These are phyloP conservation scores for Pseudomyrmex flavicornis DNA, from an alignment of 1,140 invertebrate genomes.

Conservation along the genomic window DNA sequence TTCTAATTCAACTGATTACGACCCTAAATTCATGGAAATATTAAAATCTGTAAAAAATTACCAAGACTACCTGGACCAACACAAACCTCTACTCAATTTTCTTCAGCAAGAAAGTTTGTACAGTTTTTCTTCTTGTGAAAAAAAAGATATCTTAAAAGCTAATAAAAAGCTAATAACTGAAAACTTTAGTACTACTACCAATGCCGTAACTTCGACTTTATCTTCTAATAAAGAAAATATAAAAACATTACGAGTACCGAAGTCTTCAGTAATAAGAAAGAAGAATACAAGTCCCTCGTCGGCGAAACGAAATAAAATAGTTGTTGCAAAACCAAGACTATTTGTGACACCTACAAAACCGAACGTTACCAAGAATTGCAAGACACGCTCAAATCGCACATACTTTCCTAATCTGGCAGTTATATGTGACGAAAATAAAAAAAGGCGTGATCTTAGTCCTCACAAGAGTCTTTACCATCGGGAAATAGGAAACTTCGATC, in stretches of 20 bases:
- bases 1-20: slow-evolving; percentile 29
- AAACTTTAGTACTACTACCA: not conserved
- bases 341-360: slow-evolving; percentile 69
- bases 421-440: not conserved
- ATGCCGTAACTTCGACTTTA: not conserved
- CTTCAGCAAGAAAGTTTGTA: slow-evolving; percentile 16
- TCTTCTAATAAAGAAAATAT: not conserved
- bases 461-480: slow-evolving; percentile 23
- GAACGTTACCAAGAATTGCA: slow-evolving; percentile 3
- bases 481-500: slow-evolving; percentile 58
- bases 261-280: not conserved
- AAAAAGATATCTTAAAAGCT: slow-evolving; percentile 2
- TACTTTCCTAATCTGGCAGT: slow-evolving; percentile 58
- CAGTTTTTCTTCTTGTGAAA: slow-evolving; percentile 10
- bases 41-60: slow-evolving; percentile 71
- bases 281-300: not conserved
- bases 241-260: not conserved
- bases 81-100: slow-evolving; percentile 65
- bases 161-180: not conserved
- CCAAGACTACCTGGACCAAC: slow-evolving; percentile 64
- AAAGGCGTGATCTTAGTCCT: slow-evolving; percentile 13
- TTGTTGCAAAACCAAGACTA: slow-evolving; percentile 30
- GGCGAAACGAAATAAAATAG: slow-evolving; percentile 6
- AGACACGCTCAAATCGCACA: slow-evolving; percentile 31
- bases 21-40: slow-evolving; percentile 70